A percentile compares a stretch with the other conserved stretches of the same genome.
phyloP scores from a whole-genome alignment of 2,113 vertebrate genomes.

The Gavialis gangeticus region DNA sequence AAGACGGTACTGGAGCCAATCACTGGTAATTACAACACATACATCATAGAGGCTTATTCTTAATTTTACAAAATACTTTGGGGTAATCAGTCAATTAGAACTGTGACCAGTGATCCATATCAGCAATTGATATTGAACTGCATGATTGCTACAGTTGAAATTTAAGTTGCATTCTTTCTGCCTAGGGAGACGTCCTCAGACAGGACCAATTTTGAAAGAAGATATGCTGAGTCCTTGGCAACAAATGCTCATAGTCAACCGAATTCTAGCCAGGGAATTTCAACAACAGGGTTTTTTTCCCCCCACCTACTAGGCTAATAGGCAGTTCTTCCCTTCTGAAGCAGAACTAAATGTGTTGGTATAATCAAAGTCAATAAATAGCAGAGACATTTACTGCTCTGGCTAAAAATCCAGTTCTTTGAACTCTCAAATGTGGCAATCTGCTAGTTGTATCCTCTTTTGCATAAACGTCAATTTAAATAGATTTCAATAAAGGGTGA shows the following conservation, averaged over 20 bases:
- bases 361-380: neutral
- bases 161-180: slow-evolving; percentile 26
- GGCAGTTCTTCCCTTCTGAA: neutral
- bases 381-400: neutral
- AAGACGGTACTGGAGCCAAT: neutral
- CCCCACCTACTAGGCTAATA: neutral
- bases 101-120: slow-evolving; percentile 56
- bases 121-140: slow-evolving; percentile 5
- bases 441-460: neutral
- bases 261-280: neutral
- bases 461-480: neutral
- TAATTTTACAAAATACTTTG: slow-evolving; percentile 59
- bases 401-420: neutral
- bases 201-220: neutral
- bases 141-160: slow-evolving; percentile 1
- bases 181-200: neutral
- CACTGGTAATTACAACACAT: neutral
- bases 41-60: neutral
- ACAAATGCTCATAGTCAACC: neutral
- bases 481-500: slow-evolving; percentile 21
- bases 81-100: slow-evolving; percentile 54
- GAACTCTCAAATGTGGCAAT: neutral
- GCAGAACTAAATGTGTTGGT: neutral
- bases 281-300: neutral
- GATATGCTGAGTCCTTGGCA: neutral